Conservation (phyloP, 2,888 invertebrate genomes). For the Siphonodentalium dalli region DNA sequence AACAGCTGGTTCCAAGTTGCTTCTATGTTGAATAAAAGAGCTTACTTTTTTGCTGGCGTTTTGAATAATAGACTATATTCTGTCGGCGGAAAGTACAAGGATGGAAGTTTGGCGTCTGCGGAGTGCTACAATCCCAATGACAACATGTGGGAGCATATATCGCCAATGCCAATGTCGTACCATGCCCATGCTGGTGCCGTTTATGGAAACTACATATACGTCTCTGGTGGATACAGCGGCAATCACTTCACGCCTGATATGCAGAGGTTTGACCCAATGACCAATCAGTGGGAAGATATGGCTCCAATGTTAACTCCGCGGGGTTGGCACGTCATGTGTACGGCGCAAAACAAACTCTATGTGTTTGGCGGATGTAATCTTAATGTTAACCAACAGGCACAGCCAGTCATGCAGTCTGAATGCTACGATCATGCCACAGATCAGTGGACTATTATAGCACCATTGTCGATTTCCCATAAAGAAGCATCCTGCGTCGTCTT, state of each 20-base stretch:
- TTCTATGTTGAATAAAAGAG: constrained; percentile 63
- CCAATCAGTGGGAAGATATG: constrained; percentile 64
- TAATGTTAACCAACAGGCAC: constrained; percentile 64
- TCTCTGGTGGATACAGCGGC: constrained; percentile 64
- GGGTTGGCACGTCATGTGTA: constrained; percentile 66
- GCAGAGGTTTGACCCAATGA: constrained; percentile 59
- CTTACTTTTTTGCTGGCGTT: constrained; percentile 64
- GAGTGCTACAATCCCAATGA: constrained; percentile 62
- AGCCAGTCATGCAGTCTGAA: constrained; percentile 64
- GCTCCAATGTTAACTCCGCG: constrained; percentile 63
- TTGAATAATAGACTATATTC: constrained; percentile 59
- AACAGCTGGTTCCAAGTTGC: constrained; percentile 62
- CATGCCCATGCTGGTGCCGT: constrained; percentile 65
- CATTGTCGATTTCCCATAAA: constrained; percentile 65
- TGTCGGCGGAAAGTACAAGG: constrained; percentile 64
- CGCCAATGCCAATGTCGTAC: constrained; percentile 63
- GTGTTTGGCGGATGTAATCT: constrained; percentile 65
- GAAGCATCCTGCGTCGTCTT: constrained; percentile 65
- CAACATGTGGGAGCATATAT: constrained; percentile 60
- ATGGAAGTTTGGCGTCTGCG: constrained; percentile 61
- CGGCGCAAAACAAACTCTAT: constrained; percentile 59
- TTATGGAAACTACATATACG: constrained; percentile 59
- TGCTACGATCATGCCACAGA: constrained; percentile 62
- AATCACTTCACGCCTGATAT: constrained; percentile 65
- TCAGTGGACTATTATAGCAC: constrained; percentile 65